These are phyloP conservation scores for Callinectes sapidus DNA, from an alignment of 2,888 invertebrate genomes.

Conservation along the genomic window DNA sequence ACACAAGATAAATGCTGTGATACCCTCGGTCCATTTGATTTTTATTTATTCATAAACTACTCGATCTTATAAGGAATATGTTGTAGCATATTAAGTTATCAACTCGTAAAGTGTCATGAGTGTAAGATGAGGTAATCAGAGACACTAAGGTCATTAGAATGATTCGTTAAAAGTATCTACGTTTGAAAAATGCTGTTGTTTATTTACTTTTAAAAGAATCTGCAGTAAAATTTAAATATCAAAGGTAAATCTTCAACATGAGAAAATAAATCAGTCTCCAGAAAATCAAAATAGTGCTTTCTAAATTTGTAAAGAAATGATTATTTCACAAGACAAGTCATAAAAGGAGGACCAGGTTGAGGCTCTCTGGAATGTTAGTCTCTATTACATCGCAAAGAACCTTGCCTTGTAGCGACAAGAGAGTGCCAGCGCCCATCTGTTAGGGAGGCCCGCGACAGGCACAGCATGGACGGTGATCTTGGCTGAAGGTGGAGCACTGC, in stretches of 20 bases:
- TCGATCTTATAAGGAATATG: neutral
- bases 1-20: neutral
- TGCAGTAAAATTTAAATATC: neutral
- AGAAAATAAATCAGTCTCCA: neutral
- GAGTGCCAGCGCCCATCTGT: slow-evolving; percentile 67
- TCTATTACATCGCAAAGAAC: neutral
- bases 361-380: neutral
- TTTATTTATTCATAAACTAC: neutral
- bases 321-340: neutral
- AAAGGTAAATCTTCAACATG: neutral
- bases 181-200: neutral
- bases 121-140: neutral
- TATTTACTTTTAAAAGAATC: neutral
- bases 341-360: neutral
- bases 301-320: neutral
- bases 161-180: neutral
- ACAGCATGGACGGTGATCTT: slow-evolving; percentile 48
- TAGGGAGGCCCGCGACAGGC: slow-evolving; percentile 49
- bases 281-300: neutral
- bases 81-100: neutral
- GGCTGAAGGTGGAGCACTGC: slow-evolving; percentile 60
- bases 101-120: neutral
- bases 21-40: neutral
- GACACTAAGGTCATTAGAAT: neutral
- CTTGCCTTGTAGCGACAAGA: slow-evolving; percentile 55